phyloP scores from a whole-genome alignment of 37 sponge, comb jelly and placozoan genomes.

The Ephydatia muelleri region DNA sequence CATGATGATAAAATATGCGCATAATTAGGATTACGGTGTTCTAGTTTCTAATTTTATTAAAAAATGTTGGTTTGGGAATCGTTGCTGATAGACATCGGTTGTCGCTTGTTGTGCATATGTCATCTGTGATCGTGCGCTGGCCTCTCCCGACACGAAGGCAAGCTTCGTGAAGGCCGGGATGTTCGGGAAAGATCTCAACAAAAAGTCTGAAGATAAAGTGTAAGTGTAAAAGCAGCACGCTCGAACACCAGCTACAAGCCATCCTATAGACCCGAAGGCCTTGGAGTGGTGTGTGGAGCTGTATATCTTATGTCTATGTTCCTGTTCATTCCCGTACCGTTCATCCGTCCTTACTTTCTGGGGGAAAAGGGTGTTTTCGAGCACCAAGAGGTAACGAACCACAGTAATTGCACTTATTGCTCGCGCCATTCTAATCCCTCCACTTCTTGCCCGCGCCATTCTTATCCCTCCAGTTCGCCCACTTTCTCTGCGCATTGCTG shows the following conservation, averaged over 20 bases:
- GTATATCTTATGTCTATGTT: slow-evolving; percentile 85
- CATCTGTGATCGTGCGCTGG: slow-evolving; percentile 25
- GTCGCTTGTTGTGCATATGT: slow-evolving; percentile 34
- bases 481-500: slow-evolving; percentile 85
- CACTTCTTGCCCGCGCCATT: background rate
- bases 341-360: slow-evolving; percentile 47
- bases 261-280: slow-evolving; percentile 82
- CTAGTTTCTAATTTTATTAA: background rate
- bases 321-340: slow-evolving; percentile 89
- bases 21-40: background rate
- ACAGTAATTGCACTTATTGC: background rate
- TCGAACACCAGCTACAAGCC: background rate
- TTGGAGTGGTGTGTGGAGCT: slow-evolving; percentile 89
- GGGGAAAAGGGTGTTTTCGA: slow-evolving; percentile 11
- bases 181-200: slow-evolving; percentile 90
- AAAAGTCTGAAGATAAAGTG: slow-evolving; percentile 79
- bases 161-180: slow-evolving; percentile 74
- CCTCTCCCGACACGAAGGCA: slow-evolving; percentile 23
- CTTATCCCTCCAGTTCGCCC: slow-evolving; percentile 57
- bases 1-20: no score
- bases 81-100: background rate
- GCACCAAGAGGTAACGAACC: slow-evolving; percentile 32
- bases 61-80: background rate
- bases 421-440: background rate
- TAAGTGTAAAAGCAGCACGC: slow-evolving; percentile 27